Evolutionary conservation across 1,140 invertebrate species (phyloP), one percentile per base, ranked within the genome.

Genomic region (Neodiprion fabricii): DNA sequence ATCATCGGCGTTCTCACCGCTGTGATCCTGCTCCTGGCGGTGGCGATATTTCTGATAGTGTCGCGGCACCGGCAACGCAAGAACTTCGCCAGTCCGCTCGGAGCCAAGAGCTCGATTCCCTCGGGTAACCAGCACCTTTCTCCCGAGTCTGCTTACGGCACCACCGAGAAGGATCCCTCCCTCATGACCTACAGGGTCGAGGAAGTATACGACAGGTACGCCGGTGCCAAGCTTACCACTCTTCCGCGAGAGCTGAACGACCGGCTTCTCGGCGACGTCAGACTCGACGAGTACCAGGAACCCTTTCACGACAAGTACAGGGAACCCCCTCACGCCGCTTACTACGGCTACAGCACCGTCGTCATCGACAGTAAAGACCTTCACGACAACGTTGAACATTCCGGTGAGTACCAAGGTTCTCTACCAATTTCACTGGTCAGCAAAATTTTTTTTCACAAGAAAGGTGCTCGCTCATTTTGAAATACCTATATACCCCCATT

Each of bases 1-100:
- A 91, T 93, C 81, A 91, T 93, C 77, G 92, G 92, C 3, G 90
- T 92, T 4, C 81, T 93, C 48, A 91, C 91, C 14, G 92, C 91
- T 0, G 90, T 93, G 48, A 92, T 93, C 73, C 84, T 92, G n/a
- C 80, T 91, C 2, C 78, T 91, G 40, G 89, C 89, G 4, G 89
- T 91, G 7, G 89, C 90, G 61, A 92, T 92, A 76, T 90, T 92
- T 76, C 82, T 92, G 50, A 91, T 92, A 79, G 88, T 93, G 21
- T 85, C 89, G 71, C 87, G 91, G 8, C 90, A 92, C 78, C 87
- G 91, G 48, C 89, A 91, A 72, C 87, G 91, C 69, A 93, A 92
- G 78, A 88, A 87, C 75, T 89, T 89, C 76, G 85, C 88, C 7
- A 89, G 88, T 75, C 87, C 89, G 0, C 77, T 90, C 9, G 90